Evolutionary conservation across 2,797 vertebrate genomes (phyloP), one percentile per base, ranked within the genome.

Genomic region (Carduelis carduelis): DNA sequence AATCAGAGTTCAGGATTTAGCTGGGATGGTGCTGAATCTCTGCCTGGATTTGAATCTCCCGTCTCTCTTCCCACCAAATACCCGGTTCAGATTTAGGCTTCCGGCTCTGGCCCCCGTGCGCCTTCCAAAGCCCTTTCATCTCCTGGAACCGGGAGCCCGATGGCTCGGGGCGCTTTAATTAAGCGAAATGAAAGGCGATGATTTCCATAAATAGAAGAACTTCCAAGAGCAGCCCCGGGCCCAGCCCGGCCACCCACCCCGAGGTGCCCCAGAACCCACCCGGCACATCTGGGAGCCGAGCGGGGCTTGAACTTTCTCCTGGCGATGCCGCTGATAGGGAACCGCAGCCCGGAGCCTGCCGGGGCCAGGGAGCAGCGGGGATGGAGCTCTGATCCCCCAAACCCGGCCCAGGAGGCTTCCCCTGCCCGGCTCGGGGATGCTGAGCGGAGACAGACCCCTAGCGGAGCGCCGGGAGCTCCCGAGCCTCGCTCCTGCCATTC

Each of bases 161-260:
- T 46, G n/a, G 76, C 91, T 91, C 44, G 44, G 83, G 83, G 72
- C 57, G 43, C 88, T 92, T 93, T 94, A 68, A 97, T 97, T 96
- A 96, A 96, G 34, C 39, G 30, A 94, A 96, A 95, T 95, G 96
- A 95, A 96, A 96, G 85, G 44, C 4, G 9, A 82, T 79, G 60
- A 93, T 96, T 95, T 91, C 93, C 89, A 87, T 95, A 94, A 96
- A 79, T 61, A 94, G 86, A 83, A 91, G 83, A 84, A 83, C 30
- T 93, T 94, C 86, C 91, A 92, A 77, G 81, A 83, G 37, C 69
- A 89, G 82, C 30, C 10, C 34, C 24, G 70, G 69, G 89, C 70
- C 68, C 57, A 32, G 63, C 75, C 43, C 46, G 74, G 61, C 82
- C 91, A 66, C 83, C 81, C 86, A 82, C 77, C 90, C 87, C 1